Evolutionary conservation across 2,888 invertebrate species (phyloP).

Genomic region (Thumatha senex): DNA sequence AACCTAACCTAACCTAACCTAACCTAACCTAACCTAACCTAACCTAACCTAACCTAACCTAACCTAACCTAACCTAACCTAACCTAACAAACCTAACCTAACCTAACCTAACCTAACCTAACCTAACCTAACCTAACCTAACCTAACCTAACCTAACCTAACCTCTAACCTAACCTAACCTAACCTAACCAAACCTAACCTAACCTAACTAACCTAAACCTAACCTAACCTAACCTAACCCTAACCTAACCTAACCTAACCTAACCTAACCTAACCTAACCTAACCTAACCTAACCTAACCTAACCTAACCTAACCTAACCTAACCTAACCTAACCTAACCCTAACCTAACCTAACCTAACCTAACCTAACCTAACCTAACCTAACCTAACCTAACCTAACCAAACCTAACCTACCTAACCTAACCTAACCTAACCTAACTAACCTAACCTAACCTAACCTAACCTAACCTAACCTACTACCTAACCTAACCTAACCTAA

Average conservation of each 20-base stretch:
- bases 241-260: constrained; percentile 16
- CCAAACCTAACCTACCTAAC: constrained; percentile 17
- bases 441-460: constrained; percentile 19
- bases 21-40: constrained; percentile 38
- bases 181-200: constrained; percentile 7
- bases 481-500: constrained; percentile 25
- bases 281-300: constrained; percentile 16
- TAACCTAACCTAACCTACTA: constrained; percentile 17
- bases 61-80: constrained; percentile 7
- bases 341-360: constrained; percentile 15
- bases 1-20: constrained; percentile 41
- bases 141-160: constrained; percentile 3
- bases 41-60: constrained; percentile 21
- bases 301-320: constrained; percentile 17
- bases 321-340: constrained; percentile 16
- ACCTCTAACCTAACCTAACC: constrained; percentile 3
- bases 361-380: constrained; percentile 17
- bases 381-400: constrained; percentile 17
- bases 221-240: constrained; percentile 16
- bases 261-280: constrained; percentile 15
- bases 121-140: constrained; percentile 2
- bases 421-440: constrained; percentile 17
- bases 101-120: constrained; percentile 31
- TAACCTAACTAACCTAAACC: constrained; percentile 15
- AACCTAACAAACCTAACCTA: constrained; percentile 32